Base-by-base conservation (phyloP, 1,140 invertebrate genomes). In the Acromyrmex heyeri region DNA sequence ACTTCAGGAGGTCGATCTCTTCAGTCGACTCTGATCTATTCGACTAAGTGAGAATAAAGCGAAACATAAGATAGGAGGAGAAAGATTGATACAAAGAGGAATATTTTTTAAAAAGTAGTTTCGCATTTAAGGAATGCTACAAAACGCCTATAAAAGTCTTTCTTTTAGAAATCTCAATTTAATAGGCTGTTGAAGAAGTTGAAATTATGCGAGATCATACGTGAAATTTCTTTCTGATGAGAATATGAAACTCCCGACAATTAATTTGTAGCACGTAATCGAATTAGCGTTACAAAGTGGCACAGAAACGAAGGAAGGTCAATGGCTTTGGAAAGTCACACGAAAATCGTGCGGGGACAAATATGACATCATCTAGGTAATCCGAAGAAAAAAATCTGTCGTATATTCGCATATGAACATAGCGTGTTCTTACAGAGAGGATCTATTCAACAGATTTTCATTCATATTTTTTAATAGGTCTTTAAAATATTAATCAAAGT, bases 251-350 rank as follows among this genome's bases (percentile, higher is more conserved):
- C 34, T 7, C 18, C 8, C 1, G 27, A 83, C 61, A 73, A 48
- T 48, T 83, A 73, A 48, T 48, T 83, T 24, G 16, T 21, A 34
- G 14, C 14, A 10, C 38, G 34, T 62, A 75, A 50, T 83, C 55
- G 69, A 83, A 83, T 83, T 83, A 83, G 7, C 55, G 7, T 16
- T 21, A 61, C 24, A 44, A 50, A 44, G 55, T 73, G 55, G 21
- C 69, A 50, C 24, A 73, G 69, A 62, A 75, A 83, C 6, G 48
- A 75, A 62, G 55, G 4, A 73, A 50, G 69, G 79, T 83, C 69
- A 83, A 62, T 75, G 79, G 69, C 55, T 50, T 18, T 55, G 24
- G 55, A 75, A 14, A 16, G 55, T 57, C 55, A 61, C 55, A 82
- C 79, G 69, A 83, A 83, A 83, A 83, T 75, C 38, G 53, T 21